phyloP scores from a whole-genome alignment of 2,113 vertebrate species.

The Plectropomus leopardus region DNA sequence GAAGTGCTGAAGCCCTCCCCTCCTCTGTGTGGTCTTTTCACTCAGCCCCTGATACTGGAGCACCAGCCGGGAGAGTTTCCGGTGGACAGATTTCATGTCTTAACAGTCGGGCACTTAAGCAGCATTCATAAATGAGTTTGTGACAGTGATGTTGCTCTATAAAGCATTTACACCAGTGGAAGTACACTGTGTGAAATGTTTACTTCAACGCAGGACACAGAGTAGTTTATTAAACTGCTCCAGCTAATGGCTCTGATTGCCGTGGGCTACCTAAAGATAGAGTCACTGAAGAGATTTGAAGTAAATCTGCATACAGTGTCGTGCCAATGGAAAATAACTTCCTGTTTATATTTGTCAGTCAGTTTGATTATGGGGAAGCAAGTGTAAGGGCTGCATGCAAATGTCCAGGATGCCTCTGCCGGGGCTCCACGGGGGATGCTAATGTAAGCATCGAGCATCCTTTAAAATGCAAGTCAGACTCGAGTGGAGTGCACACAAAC shows the following conservation, averaged over 20 bases:
- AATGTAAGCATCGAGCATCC: constrained; percentile 52
- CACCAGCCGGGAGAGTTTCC: neutral
- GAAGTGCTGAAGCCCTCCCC: neutral
- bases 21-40: neutral
- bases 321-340: constrained; percentile 60
- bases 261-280: constrained; percentile 27
- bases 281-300: constrained; percentile 39
- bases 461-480: constrained; percentile 70
- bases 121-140: constrained; percentile 11
- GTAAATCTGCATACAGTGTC: constrained; percentile 50
- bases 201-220: neutral
- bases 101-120: neutral
- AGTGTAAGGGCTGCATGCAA: constrained; percentile 64
- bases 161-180: constrained; percentile 10
- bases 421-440: constrained; percentile 55
- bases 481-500: constrained; percentile 54
- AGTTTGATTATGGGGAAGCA: constrained; percentile 50
- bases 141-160: constrained; percentile 10
- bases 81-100: neutral
- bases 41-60: neutral
- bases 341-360: constrained; percentile 71
- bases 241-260: constrained; percentile 40
- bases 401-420: constrained; percentile 50
- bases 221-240: constrained; percentile 40
- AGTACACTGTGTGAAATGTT: constrained; percentile 38